A percentile compares a stretch with the other conserved stretches of the same genome.
These are phyloP conservation scores for Hippoglossus hippoglossus DNA, from an alignment of 2,797 vertebrate species.

Conservation along the genomic window DNA sequence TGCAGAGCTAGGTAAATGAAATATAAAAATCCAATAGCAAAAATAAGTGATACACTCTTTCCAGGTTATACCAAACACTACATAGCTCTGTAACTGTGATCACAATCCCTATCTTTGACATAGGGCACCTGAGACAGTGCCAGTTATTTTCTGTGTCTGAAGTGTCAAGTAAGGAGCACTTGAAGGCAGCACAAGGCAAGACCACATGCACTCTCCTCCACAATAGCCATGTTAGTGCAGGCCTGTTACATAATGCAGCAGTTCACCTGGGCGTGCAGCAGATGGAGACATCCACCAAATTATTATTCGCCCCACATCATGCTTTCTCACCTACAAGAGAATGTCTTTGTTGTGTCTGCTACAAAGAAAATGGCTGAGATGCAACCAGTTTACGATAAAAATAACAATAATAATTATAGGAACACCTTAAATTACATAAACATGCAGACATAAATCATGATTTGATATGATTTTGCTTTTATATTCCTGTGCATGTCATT, in stretches of 20 bases:
- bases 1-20: not conserved
- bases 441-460: fast-evolving
- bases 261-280: conserved; percentile 54
- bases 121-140: not conserved
- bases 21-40: not conserved
- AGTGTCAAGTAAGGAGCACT: not conserved
- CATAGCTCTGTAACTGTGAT: not conserved
- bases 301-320: conserved; percentile 41
- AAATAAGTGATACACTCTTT: not conserved
- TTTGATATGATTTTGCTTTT: not conserved
- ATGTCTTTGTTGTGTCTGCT: conserved; percentile 75
- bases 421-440: not conserved
- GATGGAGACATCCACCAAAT: conserved; percentile 72
- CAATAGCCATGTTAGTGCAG: not conserved
- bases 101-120: not conserved
- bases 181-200: conserved; percentile 10
- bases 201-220: not conserved
- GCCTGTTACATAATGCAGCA: conserved; percentile 54
- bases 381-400: not conserved
- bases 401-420: not conserved
- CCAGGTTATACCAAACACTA: no score
- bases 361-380: conserved; percentile 57
- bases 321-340: conserved; percentile 2
- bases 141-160: not conserved
- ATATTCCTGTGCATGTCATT: not conserved